Evolutionary conservation across 2,888 invertebrate species (phyloP), one percentile per base, ranked within the genome.

Genomic region (Melinaea marsaeus): DNA sequence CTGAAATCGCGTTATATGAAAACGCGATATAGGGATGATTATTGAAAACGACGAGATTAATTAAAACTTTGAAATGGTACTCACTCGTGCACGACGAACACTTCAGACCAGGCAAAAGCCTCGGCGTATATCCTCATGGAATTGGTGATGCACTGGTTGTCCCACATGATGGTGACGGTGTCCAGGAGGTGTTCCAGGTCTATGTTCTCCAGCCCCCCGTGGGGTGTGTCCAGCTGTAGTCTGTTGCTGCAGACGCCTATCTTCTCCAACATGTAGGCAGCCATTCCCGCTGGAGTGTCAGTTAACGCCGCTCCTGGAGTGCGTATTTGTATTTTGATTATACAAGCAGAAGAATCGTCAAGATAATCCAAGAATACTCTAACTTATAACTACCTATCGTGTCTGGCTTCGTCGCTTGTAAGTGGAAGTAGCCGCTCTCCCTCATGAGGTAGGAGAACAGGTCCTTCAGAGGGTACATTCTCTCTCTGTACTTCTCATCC

Each of bases 191-290:
- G 94, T 68, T 95, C 95, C 58, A 95, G 74, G 0, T 93, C 90
- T 69, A 94, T 92, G 48, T 89, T 90, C 0, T 90, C 89, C 0
- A 96, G 79, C 4, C 95, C 95, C 0, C 95, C 95, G 75, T 95
- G 95, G 0, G 86, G 81, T 0, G 92, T 88, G 33, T 91, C 74
- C 33, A 90, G 81, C 73, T 92, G 92, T 5, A 90, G 80, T 3
- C 75, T 94, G 86, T 87, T 95, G 86, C 85, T 95, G 93, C 85
- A 95, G 62, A 76, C 93, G 77, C 90, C 93, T 81, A 97, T 97
- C 85, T 98, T 98, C 78, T 98, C 98, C 70, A 98, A 86, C 55
- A 97, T 93, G 75, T 97, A 98, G 0, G 95, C 95, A 2, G 97
- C 97, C 69, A 98, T 83, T 0, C 97, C 97, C 0, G 94, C 92